Evolutionary conservation across 2,888 invertebrate genomes (phyloP).

Genomic region (Noctua janthe): DNA sequence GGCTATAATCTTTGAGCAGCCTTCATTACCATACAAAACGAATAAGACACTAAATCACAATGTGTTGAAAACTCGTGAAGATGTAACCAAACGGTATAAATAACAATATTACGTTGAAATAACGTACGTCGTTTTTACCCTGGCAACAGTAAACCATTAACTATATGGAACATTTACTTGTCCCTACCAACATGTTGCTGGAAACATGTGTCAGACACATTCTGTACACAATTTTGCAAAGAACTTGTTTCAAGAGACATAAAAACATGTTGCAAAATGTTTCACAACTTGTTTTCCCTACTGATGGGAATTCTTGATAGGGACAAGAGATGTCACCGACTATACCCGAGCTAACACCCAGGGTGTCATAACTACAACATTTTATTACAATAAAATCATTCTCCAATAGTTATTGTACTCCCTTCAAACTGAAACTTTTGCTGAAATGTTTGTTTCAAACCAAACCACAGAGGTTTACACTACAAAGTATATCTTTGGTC

Average conservation of each 20-base stretch:
- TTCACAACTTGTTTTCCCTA: background rate
- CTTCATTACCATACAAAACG: conserved; percentile 36
- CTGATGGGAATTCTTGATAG: conserved; percentile 3
- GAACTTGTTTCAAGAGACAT: background rate
- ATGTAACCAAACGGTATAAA: conserved; percentile 44
- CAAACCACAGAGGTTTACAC: conserved; percentile 14
- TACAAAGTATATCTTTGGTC: conserved; percentile 52
- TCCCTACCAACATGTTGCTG: background rate
- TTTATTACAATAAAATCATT: conserved; percentile 45
- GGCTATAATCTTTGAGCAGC: conserved; percentile 78
- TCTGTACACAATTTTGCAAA: background rate
- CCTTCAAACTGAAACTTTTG: conserved; percentile 29
- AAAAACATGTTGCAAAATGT: background rate
- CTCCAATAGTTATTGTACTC: conserved; percentile 51
- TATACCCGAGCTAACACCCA: conserved; percentile 44
- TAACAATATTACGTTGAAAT: conserved; percentile 45
- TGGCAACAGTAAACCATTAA: conserved; percentile 40
- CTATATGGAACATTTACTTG: conserved; percentile 23
- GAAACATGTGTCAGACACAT: background rate
- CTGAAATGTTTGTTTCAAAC: conserved; percentile 24
- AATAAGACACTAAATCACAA: conserved; percentile 48
- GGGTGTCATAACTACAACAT: conserved; percentile 40
- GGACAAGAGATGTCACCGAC: conserved; percentile 12
- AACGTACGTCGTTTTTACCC: conserved; percentile 50
- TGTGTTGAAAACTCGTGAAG: conserved; percentile 43